Evolutionary conservation across 2,888 invertebrate genomes (phyloP).

Genomic region (Aethes cnicana): DNA sequence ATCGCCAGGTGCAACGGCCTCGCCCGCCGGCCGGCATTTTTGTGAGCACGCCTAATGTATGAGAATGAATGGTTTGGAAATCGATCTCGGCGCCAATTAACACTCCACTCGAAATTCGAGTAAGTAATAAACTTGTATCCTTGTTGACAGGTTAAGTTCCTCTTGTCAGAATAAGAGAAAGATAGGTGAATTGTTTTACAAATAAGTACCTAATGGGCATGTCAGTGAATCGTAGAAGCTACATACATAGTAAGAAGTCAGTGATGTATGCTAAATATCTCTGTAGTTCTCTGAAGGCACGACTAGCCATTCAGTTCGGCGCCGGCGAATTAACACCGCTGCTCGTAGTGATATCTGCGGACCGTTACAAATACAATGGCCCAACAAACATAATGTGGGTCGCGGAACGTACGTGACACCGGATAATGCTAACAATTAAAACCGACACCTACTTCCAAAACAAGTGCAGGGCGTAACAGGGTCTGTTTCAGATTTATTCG

Average conservation of each 20-base stretch:
- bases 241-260: too few relatives aligned
- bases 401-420: slow-evolving; percentile 65
- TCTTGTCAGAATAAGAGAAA: too few relatives aligned
- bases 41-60: slow-evolving; percentile 66
- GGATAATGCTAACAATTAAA: slow-evolving; percentile 69
- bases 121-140: slow-evolving; percentile 26
- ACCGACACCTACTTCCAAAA: slow-evolving; percentile 55
- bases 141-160: slow-evolving; percentile 8
- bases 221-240: too few relatives aligned
- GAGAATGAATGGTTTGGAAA: slow-evolving; percentile 58
- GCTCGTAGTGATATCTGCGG: slow-evolving; percentile 52
- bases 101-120: slow-evolving; percentile 35
- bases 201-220: too few relatives aligned
- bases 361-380: slow-evolving; percentile 73
- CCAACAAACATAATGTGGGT: slow-evolving; percentile 73
- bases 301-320: slow-evolving; percentile 42
- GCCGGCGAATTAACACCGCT: slow-evolving; percentile 49
- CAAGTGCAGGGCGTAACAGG: slow-evolving; percentile 37
- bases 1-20: slow-evolving; percentile 79
- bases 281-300: slow-evolving; percentile 7
- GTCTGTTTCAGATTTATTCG: slow-evolving; percentile 16
- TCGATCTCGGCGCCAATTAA: slow-evolving; percentile 43
- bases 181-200: too few relatives aligned
- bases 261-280: too few relatives aligned
- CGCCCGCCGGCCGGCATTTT: slow-evolving; percentile 70